Percentiles rank a stretch among this genome's conserved stretches.
phyloP scores from a whole-genome alignment of 2,113 vertebrate genomes.

The Muntiacus reevesi region DNA sequence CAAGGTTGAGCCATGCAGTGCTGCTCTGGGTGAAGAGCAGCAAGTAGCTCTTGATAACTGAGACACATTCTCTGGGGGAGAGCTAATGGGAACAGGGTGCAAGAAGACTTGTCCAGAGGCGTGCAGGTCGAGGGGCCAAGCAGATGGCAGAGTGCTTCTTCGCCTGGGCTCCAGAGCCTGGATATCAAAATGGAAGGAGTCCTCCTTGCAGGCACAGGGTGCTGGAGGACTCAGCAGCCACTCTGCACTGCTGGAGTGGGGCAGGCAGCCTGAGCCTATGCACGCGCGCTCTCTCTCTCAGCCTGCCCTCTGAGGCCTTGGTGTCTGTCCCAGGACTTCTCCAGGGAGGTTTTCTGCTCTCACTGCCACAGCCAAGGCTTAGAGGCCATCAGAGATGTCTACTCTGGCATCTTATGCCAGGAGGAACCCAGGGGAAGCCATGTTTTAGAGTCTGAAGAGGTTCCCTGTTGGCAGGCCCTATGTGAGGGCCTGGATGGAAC shows the following conservation, averaged over 20 bases:
- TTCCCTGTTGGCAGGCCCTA: constrained; percentile 49
- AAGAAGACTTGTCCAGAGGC: neutral
- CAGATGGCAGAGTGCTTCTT: neutral
- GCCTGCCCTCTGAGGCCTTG: neutral
- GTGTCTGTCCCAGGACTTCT: neutral
- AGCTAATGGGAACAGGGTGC: neutral
- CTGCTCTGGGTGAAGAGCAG: neutral
- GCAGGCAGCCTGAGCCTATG: neutral
- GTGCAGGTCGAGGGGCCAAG: neutral
- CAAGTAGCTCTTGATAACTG: neutral
- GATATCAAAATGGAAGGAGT: neutral
- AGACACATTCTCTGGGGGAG: neutral
- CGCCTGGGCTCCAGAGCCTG: neutral
- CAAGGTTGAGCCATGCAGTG: neutral
- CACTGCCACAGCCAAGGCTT: constrained; percentile 47
- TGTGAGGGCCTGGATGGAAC: neutral
- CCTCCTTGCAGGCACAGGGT: neutral
- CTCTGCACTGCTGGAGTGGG: neutral
- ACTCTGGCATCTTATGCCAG: constrained; percentile 58
- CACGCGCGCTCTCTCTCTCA: neutral
- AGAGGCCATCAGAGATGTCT: constrained; percentile 51
- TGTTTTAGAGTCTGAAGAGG: neutral
- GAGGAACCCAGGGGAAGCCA: constrained; percentile 53
- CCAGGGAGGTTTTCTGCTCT: neutral
- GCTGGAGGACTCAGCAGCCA: neutral